Conservation (phyloP, 92 coral and sea anemone species). For the Porites lobata region DNA sequence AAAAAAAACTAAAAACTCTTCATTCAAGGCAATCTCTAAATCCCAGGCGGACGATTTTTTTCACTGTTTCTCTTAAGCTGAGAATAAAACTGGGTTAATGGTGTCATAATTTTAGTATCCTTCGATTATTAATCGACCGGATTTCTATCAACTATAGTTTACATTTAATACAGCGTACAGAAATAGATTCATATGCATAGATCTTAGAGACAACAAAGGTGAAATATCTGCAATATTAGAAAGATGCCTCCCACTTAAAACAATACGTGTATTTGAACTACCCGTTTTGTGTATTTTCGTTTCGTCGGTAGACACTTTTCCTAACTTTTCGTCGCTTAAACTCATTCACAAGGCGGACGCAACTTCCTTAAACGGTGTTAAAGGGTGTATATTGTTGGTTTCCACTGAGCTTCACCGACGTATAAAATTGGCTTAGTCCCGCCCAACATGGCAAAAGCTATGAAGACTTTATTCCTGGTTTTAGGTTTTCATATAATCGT, state of each 20-base stretch:
- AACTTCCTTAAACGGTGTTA: neutral
- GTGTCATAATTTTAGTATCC: neutral
- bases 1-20: too few species aligned
- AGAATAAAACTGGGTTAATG: neutral
- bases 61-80: too few species aligned
- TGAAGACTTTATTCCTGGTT: neutral
- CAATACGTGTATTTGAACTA: too few species aligned
- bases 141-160: neutral
- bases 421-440: neutral
- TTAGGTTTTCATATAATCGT: neutral
- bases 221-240: neutral
- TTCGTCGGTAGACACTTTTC: neutral
- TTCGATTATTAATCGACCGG: neutral
- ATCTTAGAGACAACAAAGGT: neutral
- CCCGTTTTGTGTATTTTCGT: neutral
- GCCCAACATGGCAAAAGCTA: neutral
- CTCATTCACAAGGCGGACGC: neutral
- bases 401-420: neutral
- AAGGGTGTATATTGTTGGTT: neutral
- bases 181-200: neutral
- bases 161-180: conserved; percentile 10
- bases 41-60: too few species aligned
- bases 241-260: neutral
- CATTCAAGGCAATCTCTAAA: too few species aligned
- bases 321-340: neutral